Evolutionary conservation across 2,797 vertebrate species (phyloP).

Genomic region (Gephyroberyx darwinii): DNA sequence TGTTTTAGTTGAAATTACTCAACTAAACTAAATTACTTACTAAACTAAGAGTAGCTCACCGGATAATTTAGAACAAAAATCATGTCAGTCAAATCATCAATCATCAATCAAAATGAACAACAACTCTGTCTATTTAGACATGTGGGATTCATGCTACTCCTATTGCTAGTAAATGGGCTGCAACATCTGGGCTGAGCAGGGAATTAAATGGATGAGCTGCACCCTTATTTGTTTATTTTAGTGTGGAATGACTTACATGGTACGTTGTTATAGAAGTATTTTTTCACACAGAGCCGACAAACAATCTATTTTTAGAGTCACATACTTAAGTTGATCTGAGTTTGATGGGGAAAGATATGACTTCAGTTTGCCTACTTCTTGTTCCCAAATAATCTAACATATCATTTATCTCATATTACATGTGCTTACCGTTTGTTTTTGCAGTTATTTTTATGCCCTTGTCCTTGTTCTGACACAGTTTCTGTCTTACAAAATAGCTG

Average conservation of each 20-base stretch:
- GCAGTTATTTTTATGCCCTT: background rate
- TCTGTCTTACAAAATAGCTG: slow-evolving; percentile 11
- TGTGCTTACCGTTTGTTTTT: too few relatives aligned
- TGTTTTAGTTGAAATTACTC: too few relatives aligned
- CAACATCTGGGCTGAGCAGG: slow-evolving; percentile 63
- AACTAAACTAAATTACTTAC: too few relatives aligned
- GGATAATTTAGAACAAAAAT: too few relatives aligned
- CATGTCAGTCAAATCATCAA: too few relatives aligned
- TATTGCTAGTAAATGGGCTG: slow-evolving; percentile 64
- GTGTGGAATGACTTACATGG: slow-evolving; percentile 52
- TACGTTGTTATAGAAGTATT: slow-evolving; percentile 56
- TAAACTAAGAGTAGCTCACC: too few relatives aligned
- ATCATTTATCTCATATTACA: too few relatives aligned
- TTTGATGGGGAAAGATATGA: slow-evolving; percentile 28
- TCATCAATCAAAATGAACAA: background rate
- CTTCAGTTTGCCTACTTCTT: background rate
- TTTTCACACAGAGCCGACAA: slow-evolving; percentile 56
- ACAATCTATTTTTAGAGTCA: slow-evolving; percentile 33
- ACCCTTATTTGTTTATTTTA: slow-evolving; percentile 68
- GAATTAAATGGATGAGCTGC: slow-evolving; percentile 56
- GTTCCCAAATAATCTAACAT: too few relatives aligned
- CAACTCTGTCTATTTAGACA: slow-evolving; percentile 15
- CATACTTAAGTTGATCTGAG: slow-evolving; percentile 21
- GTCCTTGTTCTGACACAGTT: background rate
- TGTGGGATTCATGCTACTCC: slow-evolving; percentile 28